Conservation (phyloP, 2,797 vertebrate species). For the Glossophaga mutica region DNA sequence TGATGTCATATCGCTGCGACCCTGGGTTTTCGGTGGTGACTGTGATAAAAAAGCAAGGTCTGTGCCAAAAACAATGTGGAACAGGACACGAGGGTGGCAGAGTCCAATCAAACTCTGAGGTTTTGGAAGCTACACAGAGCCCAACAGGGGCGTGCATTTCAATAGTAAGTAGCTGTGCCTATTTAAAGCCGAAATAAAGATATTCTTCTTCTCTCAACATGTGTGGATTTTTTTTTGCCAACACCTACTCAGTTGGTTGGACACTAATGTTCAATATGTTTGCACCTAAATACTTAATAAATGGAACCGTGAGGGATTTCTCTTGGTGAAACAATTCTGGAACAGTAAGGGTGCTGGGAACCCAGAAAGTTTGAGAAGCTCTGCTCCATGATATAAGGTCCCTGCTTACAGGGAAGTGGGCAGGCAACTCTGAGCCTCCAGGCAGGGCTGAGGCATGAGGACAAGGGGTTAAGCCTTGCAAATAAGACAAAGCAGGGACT, state of each 20-base stretch:
- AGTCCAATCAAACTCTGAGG: background rate
- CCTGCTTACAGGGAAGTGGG: background rate
- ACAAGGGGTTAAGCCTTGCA: background rate
- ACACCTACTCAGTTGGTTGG: background rate
- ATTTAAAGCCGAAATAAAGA: background rate
- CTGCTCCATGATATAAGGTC: fast-evolving
- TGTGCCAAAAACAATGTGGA: background rate
- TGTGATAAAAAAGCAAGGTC: background rate
- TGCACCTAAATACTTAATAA: background rate
- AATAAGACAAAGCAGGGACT: background rate
- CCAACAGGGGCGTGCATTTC: background rate
- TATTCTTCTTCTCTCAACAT: background rate
- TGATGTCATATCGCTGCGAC: background rate
- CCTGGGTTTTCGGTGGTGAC: background rate
- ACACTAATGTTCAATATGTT: background rate
- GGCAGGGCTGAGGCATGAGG: fast-evolving
- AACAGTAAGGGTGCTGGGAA: background rate
- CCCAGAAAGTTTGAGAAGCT: background rate
- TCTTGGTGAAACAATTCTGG: background rate
- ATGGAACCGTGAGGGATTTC: background rate
- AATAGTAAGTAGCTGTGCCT: background rate
- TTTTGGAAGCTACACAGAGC: background rate
- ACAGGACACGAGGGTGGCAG: background rate
- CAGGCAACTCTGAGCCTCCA: background rate
- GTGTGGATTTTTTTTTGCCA: background rate